Evolutionary conservation across 1,140 invertebrate species (phyloP), one percentile per base, ranked within the genome.

Genomic region (Caenorhabditis tropicalis): DNA sequence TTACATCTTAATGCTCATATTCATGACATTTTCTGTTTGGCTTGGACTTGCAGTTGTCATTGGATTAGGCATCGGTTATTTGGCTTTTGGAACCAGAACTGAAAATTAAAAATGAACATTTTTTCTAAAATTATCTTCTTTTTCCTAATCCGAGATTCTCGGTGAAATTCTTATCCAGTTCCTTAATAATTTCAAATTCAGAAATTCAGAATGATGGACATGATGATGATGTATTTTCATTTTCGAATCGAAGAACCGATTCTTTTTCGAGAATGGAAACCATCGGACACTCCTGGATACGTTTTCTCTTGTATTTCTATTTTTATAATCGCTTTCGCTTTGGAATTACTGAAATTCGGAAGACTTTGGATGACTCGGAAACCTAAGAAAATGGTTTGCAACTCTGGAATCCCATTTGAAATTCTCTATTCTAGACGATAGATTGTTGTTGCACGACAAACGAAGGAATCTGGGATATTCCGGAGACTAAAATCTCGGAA

Each of bases 11-110:
- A 93, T 93, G 93, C 87, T 93, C 79, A 89, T 92, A 36, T 93
- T 93, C 87, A 93, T 93, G 93, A 93, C 93, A 1, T 93, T 92
- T 88, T 93, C 93, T 86, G 91, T 91, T 31, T 93, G 92, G 91
- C 86, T 93, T 27, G 92, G 92, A 84, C 27, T 93, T 2, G 90
- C 92, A 7, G 90, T 93, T 24, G 88, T 92, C n/a, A 58, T 92
- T 3, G 93, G 93, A 12, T 91, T 92, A 36, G 92, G 91, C 10
- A 58, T 91, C 1, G 93, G 93, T 0, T 93, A 93, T 88, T 93
- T 93, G 85, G 48, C 92, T 27, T 93, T 93, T 39, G 85, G 85
- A 39, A 79, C 82, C 10, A 85, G 85, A 53, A 81, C n/a, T 7
- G 29, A 27, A 27, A 33, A 12, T 21, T 43, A 79, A 15, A 27